Percentiles rank a stretch among this genome's conserved stretches.
phyloP scores from a whole-genome alignment of 2,888 invertebrate species.

The Argyresthia albistria region DNA sequence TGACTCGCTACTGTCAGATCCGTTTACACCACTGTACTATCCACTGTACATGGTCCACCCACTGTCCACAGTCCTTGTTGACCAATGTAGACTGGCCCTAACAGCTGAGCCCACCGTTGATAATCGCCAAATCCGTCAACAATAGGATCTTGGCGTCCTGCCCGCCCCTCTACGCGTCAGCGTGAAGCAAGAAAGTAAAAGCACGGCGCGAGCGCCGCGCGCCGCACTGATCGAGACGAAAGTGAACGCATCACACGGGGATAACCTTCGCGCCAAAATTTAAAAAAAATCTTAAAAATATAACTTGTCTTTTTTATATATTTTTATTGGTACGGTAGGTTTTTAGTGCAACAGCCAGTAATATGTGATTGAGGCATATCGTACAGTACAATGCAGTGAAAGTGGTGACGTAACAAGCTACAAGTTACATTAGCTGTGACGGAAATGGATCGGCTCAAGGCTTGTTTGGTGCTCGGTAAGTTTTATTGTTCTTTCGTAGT shows the following conservation, averaged over 20 bases:
- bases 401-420: conserved; percentile 55
- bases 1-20: too few species aligned
- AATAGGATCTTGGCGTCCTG: too few species aligned
- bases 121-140: too few species aligned
- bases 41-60: too few species aligned
- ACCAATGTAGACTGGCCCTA: too few species aligned
- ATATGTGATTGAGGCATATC: conserved; percentile 49
- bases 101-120: too few species aligned
- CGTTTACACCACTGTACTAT: too few species aligned
- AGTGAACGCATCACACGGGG: conserved; percentile 40
- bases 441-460: conserved; percentile 49
- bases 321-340: conserved; percentile 36
- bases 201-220: conserved; percentile 36
- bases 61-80: too few species aligned
- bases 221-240: conserved; percentile 51
- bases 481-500: conserved; percentile 16
- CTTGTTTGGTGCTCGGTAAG: conserved; percentile 54
- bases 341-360: conserved; percentile 39
- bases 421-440: conserved; percentile 56
- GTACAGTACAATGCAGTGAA: conserved; percentile 47
- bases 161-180: not conserved
- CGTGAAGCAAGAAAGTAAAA: conserved; percentile 54
- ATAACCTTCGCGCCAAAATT: conserved; percentile 37
- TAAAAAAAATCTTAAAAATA: conserved; percentile 17
- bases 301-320: conserved; percentile 17